A percentile compares a stretch with the other conserved stretches of the same genome.
Evolutionary conservation across 2,113 vertebrate species (phyloP).

Genomic region (Oncorhynchus tshawytscha): DNA sequence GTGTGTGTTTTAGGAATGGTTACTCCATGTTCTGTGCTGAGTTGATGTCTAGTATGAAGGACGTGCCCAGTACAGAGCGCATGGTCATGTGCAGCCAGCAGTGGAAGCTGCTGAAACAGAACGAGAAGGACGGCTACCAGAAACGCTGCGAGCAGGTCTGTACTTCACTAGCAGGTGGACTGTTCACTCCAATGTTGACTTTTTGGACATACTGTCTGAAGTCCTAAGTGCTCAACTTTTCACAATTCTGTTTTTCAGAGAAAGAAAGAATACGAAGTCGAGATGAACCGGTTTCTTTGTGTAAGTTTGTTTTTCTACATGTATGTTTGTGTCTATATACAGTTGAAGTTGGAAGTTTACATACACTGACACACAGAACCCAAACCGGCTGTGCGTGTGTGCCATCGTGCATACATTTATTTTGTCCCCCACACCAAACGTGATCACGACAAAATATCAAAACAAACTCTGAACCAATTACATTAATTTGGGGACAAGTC

Average conservation of each 20-base stretch:
- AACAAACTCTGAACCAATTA: too few species aligned
- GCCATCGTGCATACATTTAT: too few species aligned
- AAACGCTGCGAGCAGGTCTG: constrained; percentile 95
- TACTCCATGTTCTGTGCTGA: constrained; percentile 98
- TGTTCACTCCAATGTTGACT: too few species aligned
- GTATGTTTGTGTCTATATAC: neutral
- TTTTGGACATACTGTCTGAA: neutral
- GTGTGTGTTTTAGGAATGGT: constrained; percentile 78
- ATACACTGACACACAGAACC: too few species aligned
- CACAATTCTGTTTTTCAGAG: constrained; percentile 71
- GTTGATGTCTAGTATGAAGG: constrained; percentile 98
- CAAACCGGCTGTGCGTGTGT: too few species aligned
- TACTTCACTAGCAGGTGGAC: neutral
- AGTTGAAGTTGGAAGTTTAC: too few species aligned
- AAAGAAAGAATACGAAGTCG: constrained; percentile 96
- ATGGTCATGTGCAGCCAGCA: constrained; percentile 98
- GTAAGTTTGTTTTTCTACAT: constrained; percentile 72
- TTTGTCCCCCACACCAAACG: too few species aligned
- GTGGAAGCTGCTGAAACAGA: constrained; percentile 94
- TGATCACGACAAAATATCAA: too few species aligned
- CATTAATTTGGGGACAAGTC: too few species aligned
- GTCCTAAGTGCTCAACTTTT: neutral
- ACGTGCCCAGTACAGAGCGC: constrained; percentile 95
- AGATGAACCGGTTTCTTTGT: constrained; percentile 91
- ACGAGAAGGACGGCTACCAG: constrained; percentile 93